Evolutionary conservation across 2,888 invertebrate species (phyloP).

Genomic region (Volucella inflata): DNA sequence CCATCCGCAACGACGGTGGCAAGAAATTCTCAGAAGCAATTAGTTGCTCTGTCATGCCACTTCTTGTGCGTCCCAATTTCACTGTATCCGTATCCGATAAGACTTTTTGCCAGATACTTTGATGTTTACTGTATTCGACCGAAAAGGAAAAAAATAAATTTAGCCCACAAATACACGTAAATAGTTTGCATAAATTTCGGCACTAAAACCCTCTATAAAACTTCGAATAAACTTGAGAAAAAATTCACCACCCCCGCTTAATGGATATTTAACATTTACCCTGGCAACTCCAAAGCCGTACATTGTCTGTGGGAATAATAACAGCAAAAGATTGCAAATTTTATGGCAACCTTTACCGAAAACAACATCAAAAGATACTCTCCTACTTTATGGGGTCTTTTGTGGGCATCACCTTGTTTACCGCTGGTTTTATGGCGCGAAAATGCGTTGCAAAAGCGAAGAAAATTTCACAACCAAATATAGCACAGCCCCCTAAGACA

Average conservation of each 20-base stretch:
- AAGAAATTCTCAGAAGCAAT: constrained; percentile 60
- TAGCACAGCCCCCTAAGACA: constrained; percentile 12
- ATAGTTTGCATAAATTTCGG: constrained; percentile 29
- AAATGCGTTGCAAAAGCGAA: constrained; percentile 55
- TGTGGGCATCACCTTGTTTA: constrained; percentile 37
- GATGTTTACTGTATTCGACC: constrained; percentile 11
- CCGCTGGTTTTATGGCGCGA: constrained; percentile 42
- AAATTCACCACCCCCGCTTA: constrained; percentile 24
- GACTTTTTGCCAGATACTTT: constrained; percentile 10
- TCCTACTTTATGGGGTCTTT: constrained; percentile 46
- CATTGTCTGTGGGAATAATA: constrained; percentile 17
- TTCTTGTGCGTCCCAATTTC: constrained; percentile 21
- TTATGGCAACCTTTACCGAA: constrained; percentile 45
- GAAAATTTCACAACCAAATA: constrained; percentile 40
- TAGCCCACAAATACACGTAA: not conserved
- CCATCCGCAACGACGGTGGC: constrained; percentile 42
- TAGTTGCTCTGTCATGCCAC: constrained; percentile 41
- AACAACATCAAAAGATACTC: constrained; percentile 36
- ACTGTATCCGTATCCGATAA: constrained; percentile 7
- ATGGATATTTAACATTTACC: constrained; percentile 52
- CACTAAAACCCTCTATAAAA: constrained; percentile 33
- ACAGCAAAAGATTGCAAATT: constrained; percentile 25
- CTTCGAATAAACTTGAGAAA: constrained; percentile 4
- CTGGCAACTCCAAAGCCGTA: not conserved
- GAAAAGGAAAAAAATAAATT: not conserved